Percentiles rank a stretch among this genome's conserved stretches.
Evolutionary conservation across 2,888 invertebrate genomes (phyloP).

Genomic region (Drosophila affinis): DNA sequence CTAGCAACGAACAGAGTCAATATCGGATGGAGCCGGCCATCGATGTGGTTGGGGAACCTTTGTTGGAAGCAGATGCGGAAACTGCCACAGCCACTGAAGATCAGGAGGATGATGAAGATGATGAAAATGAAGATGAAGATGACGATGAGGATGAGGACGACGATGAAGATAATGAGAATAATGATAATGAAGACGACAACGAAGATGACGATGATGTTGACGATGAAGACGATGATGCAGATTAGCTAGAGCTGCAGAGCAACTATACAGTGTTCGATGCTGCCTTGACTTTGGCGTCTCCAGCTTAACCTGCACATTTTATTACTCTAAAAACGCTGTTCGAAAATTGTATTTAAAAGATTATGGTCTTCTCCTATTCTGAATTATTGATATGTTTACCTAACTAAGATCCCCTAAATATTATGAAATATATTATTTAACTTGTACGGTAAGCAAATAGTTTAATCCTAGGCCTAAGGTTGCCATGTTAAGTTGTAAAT

Average conservation of each 20-base stretch:
- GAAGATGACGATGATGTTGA: slow-evolving; percentile 23
- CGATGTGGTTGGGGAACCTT: slow-evolving; percentile 48
- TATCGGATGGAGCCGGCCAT: slow-evolving; percentile 31
- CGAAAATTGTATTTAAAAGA: slow-evolving; percentile 3
- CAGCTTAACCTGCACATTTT: slow-evolving; percentile 5
- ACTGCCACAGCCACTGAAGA: slow-evolving; percentile 46
- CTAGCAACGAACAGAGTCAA: slow-evolving; percentile 24
- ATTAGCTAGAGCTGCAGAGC: slow-evolving; percentile 8
- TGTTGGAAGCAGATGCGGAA: slow-evolving; percentile 11
- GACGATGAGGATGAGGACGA: slow-evolving; percentile 16
- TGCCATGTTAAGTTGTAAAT: slow-evolving; percentile 65
- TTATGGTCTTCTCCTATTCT: slow-evolving; percentile 23
- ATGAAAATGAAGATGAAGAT: slow-evolving; percentile 22
- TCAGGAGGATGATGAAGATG: slow-evolving; percentile 30
- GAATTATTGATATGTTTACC: slow-evolving; percentile 12
- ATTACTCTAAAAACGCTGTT: slow-evolving; percentile 11
- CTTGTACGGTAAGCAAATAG: slow-evolving; percentile 19
- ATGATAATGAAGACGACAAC: slow-evolving; percentile 2
- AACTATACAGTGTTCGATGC: slow-evolving; percentile 2
- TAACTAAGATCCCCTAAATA: not conserved
- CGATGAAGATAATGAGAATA: slow-evolving; percentile 26
- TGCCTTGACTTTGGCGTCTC: slow-evolving; percentile 10
- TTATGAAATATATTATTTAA: not conserved
- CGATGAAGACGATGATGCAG: slow-evolving; percentile 16
- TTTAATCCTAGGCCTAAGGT: slow-evolving; percentile 24